Evolutionary conservation across 2,888 invertebrate genomes (phyloP), one percentile per base, ranked within the genome.

Genomic region (Tinea semifulvella): DNA sequence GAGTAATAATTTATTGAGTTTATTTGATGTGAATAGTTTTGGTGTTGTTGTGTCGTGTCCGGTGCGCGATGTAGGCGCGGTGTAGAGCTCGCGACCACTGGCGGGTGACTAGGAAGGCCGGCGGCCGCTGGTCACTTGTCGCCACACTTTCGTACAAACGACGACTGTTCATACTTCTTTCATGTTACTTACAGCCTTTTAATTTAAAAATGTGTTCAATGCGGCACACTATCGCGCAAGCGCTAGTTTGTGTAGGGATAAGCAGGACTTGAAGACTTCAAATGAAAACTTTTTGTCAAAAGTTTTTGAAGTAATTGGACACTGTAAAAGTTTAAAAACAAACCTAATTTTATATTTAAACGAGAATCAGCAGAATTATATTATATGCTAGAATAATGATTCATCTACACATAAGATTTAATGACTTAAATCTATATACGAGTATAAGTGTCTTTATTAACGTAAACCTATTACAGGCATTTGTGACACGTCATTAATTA

Each of bases 21-120:
- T 36, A 16, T 36, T 36, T 7, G 8, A 36, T 36, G 36, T 36
- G 11, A 36, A 17, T 18, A n/a, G 35, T 3, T 36, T 36, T 31
- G 18, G 11, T 10, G 36, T 14, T n/a, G 18, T 7, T 11, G 36
- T 36, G 36, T 16, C 17, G 16, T 6, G 22, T 11, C 2, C 13
- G 27, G 48, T 43, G 47, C 46, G 48, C 49, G 48, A 49, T 44
- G 47, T 39, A 39, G 48, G 42, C n/a, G 48, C 45, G 46, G 44
- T 46, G 49, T 48, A 44, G 42, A 38, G 18, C 5, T 42, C 40
- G 40, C 46, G 44, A 42, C 44, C 44, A 44, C 48, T 48, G 43
- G 27, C 46, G 36, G 28, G 16, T 19, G 27, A 18, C 43, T 20
- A 28, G 27, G 28, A 43, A 43, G 14, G 42, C 36, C 35, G 17